A percentile compares a stretch with the other conserved stretches of the same genome.
These are phyloP conservation scores for Epicauta chinensis DNA, from an alignment of 1,140 invertebrate genomes.

Conservation along the genomic window DNA sequence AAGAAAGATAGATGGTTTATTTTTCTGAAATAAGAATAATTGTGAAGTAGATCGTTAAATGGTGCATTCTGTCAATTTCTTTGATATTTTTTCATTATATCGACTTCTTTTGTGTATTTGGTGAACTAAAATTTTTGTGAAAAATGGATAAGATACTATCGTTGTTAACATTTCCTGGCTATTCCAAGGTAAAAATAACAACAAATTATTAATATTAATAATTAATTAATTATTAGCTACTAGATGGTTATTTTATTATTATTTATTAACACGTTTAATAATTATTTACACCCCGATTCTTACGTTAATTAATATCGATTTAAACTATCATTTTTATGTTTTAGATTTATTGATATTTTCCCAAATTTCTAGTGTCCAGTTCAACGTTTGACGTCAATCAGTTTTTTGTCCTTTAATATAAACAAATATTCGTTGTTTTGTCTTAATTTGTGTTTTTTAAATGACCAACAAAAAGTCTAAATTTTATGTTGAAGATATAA, in stretches of 20 bases:
- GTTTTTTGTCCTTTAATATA: slow-evolving; percentile 2
- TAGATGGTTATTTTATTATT: not conserved
- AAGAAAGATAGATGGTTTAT: no score
- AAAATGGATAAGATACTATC: slow-evolving; percentile 7
- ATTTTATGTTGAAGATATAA: no score
- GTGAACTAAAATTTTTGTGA: not conserved
- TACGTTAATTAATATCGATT: not conserved
- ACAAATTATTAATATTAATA: no score
- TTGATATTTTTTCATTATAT: no score
- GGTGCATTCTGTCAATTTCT: no score
- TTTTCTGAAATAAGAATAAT: no score
- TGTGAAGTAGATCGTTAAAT: no score
- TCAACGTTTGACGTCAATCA: slow-evolving; percentile 7
- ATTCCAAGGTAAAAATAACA: slow-evolving; percentile 6
- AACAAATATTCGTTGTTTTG: not conserved
- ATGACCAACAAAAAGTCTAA: slow-evolving; percentile 1
- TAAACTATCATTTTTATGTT: not conserved
- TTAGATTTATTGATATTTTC: slow-evolving; percentile 2
- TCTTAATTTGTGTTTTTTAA: not conserved
- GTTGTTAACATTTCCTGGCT: slow-evolving; percentile 5
- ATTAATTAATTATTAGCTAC: no score
- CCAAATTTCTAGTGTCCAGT: not conserved
- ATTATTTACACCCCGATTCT: no score
- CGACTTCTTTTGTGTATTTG: no score
- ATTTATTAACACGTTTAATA: no score